Evolutionary conservation across 2,888 invertebrate genomes (phyloP).

Genomic region (Drosophila incognita): DNA sequence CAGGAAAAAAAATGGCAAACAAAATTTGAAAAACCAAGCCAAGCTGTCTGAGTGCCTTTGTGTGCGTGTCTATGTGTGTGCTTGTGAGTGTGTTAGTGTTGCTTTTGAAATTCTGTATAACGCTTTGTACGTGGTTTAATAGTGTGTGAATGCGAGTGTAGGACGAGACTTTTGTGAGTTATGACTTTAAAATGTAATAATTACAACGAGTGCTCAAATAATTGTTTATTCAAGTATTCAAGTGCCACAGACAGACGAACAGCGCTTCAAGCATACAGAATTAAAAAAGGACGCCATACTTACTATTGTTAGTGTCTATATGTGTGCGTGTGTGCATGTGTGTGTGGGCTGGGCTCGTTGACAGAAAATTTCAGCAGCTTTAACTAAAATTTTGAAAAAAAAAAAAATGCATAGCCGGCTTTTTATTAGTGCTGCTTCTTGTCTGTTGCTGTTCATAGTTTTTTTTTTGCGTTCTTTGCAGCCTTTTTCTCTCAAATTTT

Average conservation of each 20-base stretch:
- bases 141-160: constrained; percentile 57
- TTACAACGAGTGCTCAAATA: constrained; percentile 15
- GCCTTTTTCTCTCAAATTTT: constrained; percentile 72
- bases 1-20: constrained; percentile 57
- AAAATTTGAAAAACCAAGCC: constrained; percentile 71
- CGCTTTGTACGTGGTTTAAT: constrained; percentile 63
- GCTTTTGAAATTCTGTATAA: constrained; percentile 80
- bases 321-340: constrained; percentile 46
- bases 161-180: constrained; percentile 52
- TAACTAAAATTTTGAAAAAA: neutral
- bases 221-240: constrained; percentile 19
- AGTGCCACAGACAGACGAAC: constrained; percentile 43
- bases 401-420: neutral
- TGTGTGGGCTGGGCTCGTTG: constrained; percentile 35
- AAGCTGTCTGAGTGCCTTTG: constrained; percentile 65
- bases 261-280: constrained; percentile 19
- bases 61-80: constrained; percentile 55
- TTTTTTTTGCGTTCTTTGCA: constrained; percentile 45
- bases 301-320: constrained; percentile 43
- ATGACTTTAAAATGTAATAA: constrained; percentile 40
- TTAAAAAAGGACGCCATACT: constrained; percentile 76
- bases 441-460: constrained; percentile 33
- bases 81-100: constrained; percentile 49
- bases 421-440: constrained; percentile 7
- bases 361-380: constrained; percentile 25